Base-by-base conservation (phyloP, 2,888 invertebrate genomes). In the Trachelus tabidus region DNA sequence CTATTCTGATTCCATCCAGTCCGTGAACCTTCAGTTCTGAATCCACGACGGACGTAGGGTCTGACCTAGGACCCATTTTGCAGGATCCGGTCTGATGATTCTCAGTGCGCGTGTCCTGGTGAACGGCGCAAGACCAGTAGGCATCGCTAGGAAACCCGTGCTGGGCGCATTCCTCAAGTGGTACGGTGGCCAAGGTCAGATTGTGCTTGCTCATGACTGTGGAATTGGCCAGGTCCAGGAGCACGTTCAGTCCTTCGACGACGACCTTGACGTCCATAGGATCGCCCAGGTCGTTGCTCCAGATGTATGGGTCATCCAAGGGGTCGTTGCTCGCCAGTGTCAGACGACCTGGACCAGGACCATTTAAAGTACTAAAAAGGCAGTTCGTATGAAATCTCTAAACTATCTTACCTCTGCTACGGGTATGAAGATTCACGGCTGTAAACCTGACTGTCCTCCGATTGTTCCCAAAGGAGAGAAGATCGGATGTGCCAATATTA, bases 31-130 rank as follows among this genome's bases (percentile, higher is more conserved):
- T 92, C 3, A 96, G 92, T 88, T 94, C 93, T 81, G 94, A 93
- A 89, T 96, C 95, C 0, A 96, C 96, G 0, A 96, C 96, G 0
- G 96, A 95, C 92, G 95, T 92, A 0, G 94, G 94, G 89, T 97
- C 96, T 0, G 93, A 91, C 0, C 88, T 85, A 0, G 96, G 94
- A 0, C 96, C 97, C 96, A 97, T 97, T 92, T 96, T 96, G 88
- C 95, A 95, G 0, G 95, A 94, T 12, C 96, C 96, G 0, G 94
- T 94, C 90, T 96, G 96, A 89, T 97, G 97, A 90, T 96, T 96
- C 91, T 96, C 96, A 0, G 96, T 95, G 0, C 95, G 95, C 0
- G 96, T 96, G 79, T 95, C 92, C 73, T 93, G 93, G 79, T 92
- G 93, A 0, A 95, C 93, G 0, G 95, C 94, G 86, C 97, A 97